A percentile compares a stretch with the other conserved stretches of the same genome.
phyloP scores from a whole-genome alignment of 2,113 vertebrate genomes.

The Hypocryptadius cinnamomeus region DNA sequence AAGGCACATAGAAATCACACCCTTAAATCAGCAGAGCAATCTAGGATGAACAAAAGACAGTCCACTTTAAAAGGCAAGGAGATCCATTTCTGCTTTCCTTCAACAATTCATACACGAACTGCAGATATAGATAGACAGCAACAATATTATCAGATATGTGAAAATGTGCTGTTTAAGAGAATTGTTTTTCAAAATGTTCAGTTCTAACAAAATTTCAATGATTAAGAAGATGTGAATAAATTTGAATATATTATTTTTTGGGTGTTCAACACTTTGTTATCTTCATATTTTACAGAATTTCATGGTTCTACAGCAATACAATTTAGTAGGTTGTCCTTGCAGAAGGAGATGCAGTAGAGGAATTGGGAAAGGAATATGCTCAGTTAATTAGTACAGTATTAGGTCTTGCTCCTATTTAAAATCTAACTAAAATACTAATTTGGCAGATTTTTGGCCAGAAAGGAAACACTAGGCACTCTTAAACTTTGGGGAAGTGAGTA shows the following conservation, averaged over 20 bases:
- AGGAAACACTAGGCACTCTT: conserved; percentile 25
- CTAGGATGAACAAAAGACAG: not conserved
- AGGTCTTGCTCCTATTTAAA: conserved; percentile 60
- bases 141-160: not conserved
- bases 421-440: conserved; percentile 55
- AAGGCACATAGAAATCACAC: not conserved
- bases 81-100: not conserved
- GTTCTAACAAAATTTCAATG: conserved; percentile 3
- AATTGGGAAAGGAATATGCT: conserved; percentile 18
- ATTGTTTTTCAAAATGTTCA: not conserved
- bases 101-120: not conserved
- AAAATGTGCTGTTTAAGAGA: not conserved
- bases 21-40: not conserved
- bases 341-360: not conserved
- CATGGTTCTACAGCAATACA: not conserved
- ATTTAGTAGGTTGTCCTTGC: not conserved
- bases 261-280: conserved; percentile 29
- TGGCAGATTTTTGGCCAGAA: conserved; percentile 58
- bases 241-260: conserved; percentile 39
- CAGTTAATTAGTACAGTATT: conserved; percentile 64
- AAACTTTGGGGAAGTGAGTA: not conserved
- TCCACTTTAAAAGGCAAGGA: not conserved
- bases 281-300: conserved; percentile 19
- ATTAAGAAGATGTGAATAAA: conserved; percentile 40
- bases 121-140: not conserved